These are phyloP conservation scores for Seriola dumerili DNA, from an alignment of 2,113 vertebrate species.

Conservation along the genomic window DNA sequence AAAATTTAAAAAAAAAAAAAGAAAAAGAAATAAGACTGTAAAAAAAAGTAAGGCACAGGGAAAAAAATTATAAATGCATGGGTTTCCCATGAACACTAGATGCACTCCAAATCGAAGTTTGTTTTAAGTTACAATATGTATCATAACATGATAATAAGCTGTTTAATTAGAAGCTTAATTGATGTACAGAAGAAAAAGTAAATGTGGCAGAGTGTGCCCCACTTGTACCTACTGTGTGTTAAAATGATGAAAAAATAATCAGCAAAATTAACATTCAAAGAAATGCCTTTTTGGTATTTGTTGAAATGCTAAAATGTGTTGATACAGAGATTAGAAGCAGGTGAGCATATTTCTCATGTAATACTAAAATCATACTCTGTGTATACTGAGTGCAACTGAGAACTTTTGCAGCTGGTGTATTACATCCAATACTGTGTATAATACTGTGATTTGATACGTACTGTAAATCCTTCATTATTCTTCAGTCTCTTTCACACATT, in stretches of 20 bases:
- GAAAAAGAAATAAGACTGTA: slow-evolving; percentile 49
- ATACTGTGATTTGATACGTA: slow-evolving; percentile 22
- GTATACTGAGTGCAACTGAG: slow-evolving; percentile 35
- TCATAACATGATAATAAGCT: slow-evolving; percentile 75
- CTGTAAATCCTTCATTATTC: slow-evolving; percentile 27
- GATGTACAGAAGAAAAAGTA: slow-evolving; percentile 57
- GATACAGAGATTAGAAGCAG: slow-evolving; percentile 56
- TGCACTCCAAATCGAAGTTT: slow-evolving; percentile 99
- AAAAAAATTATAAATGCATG: slow-evolving; percentile 76
- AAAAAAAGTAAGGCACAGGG: slow-evolving; percentile 70
- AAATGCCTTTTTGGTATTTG: slow-evolving; percentile 44
- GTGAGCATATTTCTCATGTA: slow-evolving; percentile 29
- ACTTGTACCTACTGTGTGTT: slow-evolving; percentile 69
- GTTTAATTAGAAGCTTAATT: slow-evolving; percentile 68
- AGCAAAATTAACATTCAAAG: slow-evolving; percentile 55
- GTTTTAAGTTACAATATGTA: slow-evolving; percentile 87
- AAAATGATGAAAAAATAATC: slow-evolving; percentile 61
- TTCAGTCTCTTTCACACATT: not conserved
- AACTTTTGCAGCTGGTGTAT: slow-evolving; percentile 28
- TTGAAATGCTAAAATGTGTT: slow-evolving; percentile 51
- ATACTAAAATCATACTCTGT: slow-evolving; percentile 44
- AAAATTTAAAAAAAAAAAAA: slow-evolving; percentile 62
- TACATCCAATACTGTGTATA: slow-evolving; percentile 27
- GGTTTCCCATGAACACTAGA: slow-evolving; percentile 89
- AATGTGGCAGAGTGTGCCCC: slow-evolving; percentile 71